These are phyloP conservation scores for Anguilla pacifica DNA, from an alignment of 2,797 vertebrate genomes.

Conservation along the genomic window DNA sequence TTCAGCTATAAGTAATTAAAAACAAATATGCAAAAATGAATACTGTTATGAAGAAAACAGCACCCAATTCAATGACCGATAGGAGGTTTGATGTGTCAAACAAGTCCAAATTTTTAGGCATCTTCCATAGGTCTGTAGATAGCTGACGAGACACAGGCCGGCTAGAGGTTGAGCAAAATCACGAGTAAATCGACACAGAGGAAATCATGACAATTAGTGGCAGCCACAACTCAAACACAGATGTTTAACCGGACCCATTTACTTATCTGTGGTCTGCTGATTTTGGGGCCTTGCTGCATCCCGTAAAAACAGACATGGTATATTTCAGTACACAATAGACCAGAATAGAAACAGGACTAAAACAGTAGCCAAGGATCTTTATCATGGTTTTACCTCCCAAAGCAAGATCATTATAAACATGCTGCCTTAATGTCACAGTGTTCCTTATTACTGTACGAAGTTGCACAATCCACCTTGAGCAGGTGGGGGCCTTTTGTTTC, in stretches of 20 bases:
- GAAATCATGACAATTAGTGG: slow-evolving; percentile 5
- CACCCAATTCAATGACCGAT: not conserved
- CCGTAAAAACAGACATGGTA: slow-evolving; percentile 48
- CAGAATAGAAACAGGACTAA: slow-evolving; percentile 42
- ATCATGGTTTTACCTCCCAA: slow-evolving; percentile 15
- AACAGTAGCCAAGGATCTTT: slow-evolving; percentile 33
- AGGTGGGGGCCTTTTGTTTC: slow-evolving; percentile 66
- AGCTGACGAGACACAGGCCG: not conserved
- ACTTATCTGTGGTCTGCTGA: slow-evolving; percentile 39
- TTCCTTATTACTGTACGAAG: slow-evolving; percentile 59
- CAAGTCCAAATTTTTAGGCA: not conserved
- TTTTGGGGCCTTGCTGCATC: slow-evolving; percentile 49
- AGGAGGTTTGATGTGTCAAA: not conserved
- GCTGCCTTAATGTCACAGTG: not conserved
- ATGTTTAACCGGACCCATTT: slow-evolving; percentile 33
- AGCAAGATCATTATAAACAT: not conserved
- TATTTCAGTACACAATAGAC: slow-evolving; percentile 42
- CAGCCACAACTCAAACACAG: not conserved
- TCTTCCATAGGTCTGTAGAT: not conserved
- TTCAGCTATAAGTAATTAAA: not conserved
- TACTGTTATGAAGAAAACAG: not conserved
- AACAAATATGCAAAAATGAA: not conserved
- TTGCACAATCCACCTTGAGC: slow-evolving; percentile 44
- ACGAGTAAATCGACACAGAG: not conserved
- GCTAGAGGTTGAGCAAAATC: not conserved